A percentile compares a stretch with the other conserved stretches of the same genome.
Evolutionary conservation across 2,797 vertebrate species (phyloP).

Genomic region (Hydrolagus colliei): DNA sequence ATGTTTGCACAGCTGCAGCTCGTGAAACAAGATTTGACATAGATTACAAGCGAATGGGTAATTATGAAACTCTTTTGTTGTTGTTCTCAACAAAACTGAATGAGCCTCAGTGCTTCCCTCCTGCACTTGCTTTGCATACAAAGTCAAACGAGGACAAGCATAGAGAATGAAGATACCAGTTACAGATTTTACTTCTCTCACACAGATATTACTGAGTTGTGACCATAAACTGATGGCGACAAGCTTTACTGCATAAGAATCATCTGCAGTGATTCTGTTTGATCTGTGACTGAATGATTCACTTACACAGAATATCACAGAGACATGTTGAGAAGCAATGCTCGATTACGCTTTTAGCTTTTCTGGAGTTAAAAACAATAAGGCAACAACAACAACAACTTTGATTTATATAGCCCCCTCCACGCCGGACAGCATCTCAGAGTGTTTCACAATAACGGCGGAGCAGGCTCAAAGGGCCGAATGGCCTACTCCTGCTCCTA

Average conservation of each 20-base stretch:
- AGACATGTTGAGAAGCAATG: no score
- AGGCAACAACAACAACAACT: no score
- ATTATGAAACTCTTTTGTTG: not conserved
- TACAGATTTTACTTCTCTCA: not conserved
- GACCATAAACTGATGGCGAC: constrained; percentile 50
- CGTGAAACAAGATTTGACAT: not conserved
- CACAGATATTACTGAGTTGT: constrained; percentile 3
- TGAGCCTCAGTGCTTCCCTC: not conserved
- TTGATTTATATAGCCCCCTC: no score
- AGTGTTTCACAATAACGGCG: no score
- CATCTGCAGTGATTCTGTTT: no score
- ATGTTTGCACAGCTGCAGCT: not conserved
- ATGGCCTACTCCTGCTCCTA: no score
- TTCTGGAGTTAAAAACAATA: no score
- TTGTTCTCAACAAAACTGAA: not conserved
- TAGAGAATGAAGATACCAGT: not conserved
- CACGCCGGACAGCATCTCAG: no score
- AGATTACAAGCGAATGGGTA: not conserved
- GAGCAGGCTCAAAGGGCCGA: no score
- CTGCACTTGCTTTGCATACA: not conserved
- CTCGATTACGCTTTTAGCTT: no score
- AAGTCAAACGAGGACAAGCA: not conserved
- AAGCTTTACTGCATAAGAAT: constrained; percentile 38
- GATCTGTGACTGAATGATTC: no score
- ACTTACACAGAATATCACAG: no score